Evolutionary conservation across 2,797 vertebrate genomes (phyloP).

Genomic region (Carcharodon carcharias): DNA sequence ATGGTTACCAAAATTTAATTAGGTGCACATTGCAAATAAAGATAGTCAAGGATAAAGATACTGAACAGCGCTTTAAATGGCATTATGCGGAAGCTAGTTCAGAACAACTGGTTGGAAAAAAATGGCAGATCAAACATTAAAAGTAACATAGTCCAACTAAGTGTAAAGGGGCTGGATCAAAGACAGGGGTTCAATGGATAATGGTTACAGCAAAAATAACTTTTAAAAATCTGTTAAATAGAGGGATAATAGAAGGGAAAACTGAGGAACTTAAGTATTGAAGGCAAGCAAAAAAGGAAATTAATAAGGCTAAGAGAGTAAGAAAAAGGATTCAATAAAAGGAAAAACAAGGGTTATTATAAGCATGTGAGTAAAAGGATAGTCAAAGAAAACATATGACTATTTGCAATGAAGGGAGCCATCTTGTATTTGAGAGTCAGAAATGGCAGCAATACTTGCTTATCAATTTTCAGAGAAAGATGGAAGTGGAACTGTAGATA

Average conservation of each 20-base stretch:
- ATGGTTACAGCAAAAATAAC: background rate
- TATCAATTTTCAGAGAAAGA: background rate
- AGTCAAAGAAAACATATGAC: background rate
- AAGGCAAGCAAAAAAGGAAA: background rate
- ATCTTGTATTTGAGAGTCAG: background rate
- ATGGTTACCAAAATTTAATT: background rate
- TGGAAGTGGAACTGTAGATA: background rate
- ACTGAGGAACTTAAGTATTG: background rate
- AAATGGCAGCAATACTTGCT: background rate
- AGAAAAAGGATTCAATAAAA: background rate
- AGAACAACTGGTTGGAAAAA: background rate
- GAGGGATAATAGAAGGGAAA: background rate
- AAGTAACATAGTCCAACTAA: background rate
- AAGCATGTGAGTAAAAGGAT: background rate
- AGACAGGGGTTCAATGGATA: background rate
- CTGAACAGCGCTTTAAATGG: background rate
- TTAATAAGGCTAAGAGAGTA: background rate
- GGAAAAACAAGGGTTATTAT: background rate
- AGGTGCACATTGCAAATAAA: background rate
- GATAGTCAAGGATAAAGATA: background rate
- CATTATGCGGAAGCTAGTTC: background rate
- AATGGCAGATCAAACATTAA: background rate
- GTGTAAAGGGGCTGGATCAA: background rate
- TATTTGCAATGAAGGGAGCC: background rate
- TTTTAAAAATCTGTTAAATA: background rate